Percentiles rank a stretch among this genome's conserved stretches.
Evolutionary conservation across 2,888 invertebrate genomes (phyloP).

Genomic region (Aporophyla nigra): DNA sequence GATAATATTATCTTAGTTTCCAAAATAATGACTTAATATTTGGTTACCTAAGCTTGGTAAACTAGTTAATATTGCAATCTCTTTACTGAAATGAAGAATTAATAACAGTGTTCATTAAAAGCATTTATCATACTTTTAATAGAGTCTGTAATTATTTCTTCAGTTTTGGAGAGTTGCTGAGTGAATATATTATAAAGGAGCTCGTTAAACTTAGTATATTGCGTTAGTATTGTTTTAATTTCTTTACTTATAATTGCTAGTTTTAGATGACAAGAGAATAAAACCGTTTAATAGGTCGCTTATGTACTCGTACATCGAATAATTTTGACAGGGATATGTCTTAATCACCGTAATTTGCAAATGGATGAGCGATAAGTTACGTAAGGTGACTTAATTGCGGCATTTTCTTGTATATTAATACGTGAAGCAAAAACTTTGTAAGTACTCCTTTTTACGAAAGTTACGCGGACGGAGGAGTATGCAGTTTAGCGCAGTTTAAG

Average conservation of each 20-base stretch:
- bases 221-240: slow-evolving; percentile 10
- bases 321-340: not conserved
- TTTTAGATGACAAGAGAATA: not conserved
- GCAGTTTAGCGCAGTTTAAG: no score
- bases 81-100: not conserved
- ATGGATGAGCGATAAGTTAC: not conserved
- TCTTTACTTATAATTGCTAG: slow-evolving; percentile 6
- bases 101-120: slow-evolving; percentile 23
- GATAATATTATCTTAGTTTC: not conserved
- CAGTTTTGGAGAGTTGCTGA: slow-evolving; percentile 45
- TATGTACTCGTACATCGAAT: not conserved
- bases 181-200: slow-evolving; percentile 37
- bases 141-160: slow-evolving; percentile 37
- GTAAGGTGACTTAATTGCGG: not conserved
- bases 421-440: no score
- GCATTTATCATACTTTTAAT: not conserved
- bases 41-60: not conserved
- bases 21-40: not conserved
- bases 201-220: slow-evolving; percentile 31
- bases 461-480: no score
- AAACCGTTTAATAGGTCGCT: not conserved
- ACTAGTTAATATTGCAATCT: not conserved
- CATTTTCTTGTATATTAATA: no score
- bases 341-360: not conserved
- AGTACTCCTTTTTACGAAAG: no score